phyloP scores from a whole-genome alignment of 2,797 vertebrate genomes.

The Acrossocheilus fasciatus region DNA sequence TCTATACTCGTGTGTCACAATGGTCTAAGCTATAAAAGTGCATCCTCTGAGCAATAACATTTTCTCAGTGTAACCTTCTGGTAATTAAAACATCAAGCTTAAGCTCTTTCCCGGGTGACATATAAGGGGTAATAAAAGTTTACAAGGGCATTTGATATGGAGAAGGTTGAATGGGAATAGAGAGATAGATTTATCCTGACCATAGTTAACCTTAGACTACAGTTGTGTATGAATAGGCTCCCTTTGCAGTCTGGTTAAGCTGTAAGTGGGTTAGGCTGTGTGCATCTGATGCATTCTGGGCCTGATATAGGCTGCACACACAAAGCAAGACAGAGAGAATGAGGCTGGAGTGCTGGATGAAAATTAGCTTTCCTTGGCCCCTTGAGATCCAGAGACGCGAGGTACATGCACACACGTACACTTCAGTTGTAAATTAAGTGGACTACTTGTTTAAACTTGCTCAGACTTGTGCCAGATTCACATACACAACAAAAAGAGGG shows the following conservation, averaged over 20 bases:
- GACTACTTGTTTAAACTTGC: conserved; percentile 17
- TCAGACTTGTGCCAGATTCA: conserved; percentile 9
- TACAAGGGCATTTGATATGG: conserved; percentile 4
- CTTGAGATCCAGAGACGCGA: background rate
- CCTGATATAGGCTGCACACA: conserved; percentile 17
- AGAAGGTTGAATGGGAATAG: background rate
- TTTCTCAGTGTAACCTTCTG: conserved; percentile 17
- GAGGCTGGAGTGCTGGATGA: conserved; percentile 15
- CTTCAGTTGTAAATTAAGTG: conserved; percentile 27
- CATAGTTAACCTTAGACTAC: background rate
- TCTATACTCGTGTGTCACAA: background rate
- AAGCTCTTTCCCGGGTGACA: conserved; percentile 15
- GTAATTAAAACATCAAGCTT: conserved; percentile 20
- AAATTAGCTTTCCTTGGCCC: conserved; percentile 17
- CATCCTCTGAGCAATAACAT: background rate
- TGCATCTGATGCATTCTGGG: conserved; percentile 22
- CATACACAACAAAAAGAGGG: background rate
- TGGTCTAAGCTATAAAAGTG: background rate
- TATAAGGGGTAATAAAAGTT: conserved; percentile 26
- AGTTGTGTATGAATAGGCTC: background rate
- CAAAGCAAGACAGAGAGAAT: conserved; percentile 10
- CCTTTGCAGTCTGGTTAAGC: background rate
- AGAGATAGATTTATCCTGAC: background rate
- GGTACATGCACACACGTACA: conserved; percentile 18
- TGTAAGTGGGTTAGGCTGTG: conserved; percentile 31